phyloP scores from a whole-genome alignment of 1,140 invertebrate genomes.

The Bombus consobrinus region DNA sequence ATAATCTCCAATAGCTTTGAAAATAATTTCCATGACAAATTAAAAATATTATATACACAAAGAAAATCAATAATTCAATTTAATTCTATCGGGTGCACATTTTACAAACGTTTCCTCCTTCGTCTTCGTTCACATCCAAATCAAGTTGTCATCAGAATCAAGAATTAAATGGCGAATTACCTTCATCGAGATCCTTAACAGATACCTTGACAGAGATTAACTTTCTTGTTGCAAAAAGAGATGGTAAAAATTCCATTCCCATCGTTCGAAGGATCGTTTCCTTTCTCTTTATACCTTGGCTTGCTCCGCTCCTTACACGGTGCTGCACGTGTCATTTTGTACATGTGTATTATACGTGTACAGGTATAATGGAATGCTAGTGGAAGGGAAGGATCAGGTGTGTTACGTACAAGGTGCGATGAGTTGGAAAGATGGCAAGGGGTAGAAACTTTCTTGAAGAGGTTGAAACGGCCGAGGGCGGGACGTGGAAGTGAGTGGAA shows the following conservation, averaged over 20 bases:
- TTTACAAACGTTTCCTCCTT: background rate
- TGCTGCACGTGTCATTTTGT: background rate
- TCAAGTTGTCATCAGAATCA: background rate
- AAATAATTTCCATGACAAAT: background rate
- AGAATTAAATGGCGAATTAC: background rate
- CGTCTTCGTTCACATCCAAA: background rate
- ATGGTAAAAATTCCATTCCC: background rate
- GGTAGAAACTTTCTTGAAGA: background rate
- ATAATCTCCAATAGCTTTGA: background rate
- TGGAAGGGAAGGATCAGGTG: slow-evolving; percentile 17
- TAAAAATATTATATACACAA: background rate
- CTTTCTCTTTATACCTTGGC: background rate
- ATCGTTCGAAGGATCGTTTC: slow-evolving; percentile 43
- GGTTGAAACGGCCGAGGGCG: slow-evolving; percentile 51
- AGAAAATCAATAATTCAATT: background rate
- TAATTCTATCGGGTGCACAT: background rate
- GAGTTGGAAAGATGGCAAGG: slow-evolving; percentile 24
- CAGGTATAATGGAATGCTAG: slow-evolving; percentile 7
- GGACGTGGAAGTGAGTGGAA: slow-evolving; percentile 30
- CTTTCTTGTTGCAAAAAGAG: background rate
- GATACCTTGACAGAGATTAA: background rate
- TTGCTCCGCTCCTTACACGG: slow-evolving; percentile 1
- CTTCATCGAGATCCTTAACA: background rate
- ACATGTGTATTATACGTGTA: slow-evolving; percentile 4
- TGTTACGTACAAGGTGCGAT: slow-evolving; percentile 38